A percentile compares a stretch with the other conserved stretches of the same genome.
phyloP scores from a whole-genome alignment of 2,797 vertebrate species.

The Taeniopygia guttata region DNA sequence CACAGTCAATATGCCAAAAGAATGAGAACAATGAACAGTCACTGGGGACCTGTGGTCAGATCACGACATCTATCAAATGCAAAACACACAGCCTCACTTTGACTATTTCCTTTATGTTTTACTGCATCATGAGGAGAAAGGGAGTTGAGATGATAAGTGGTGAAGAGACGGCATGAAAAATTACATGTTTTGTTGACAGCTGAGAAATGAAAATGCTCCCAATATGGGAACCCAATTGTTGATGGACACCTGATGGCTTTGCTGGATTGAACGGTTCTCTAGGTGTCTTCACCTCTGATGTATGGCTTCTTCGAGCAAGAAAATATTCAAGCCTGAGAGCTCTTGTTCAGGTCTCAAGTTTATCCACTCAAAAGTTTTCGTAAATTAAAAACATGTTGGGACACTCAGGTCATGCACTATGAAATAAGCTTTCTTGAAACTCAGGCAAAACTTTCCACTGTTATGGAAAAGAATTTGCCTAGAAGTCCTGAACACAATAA shows the following conservation, averaged over 20 bases:
- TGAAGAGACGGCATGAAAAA: neutral
- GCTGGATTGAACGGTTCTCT: neutral
- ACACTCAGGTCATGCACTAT: neutral
- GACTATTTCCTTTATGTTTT: neutral
- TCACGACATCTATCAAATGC: neutral
- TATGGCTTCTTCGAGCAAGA: neutral
- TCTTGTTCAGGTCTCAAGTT: neutral
- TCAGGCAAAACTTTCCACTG: neutral
- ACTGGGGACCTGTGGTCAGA: neutral
- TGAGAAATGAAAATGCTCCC: neutral
- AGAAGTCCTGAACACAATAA: neutral
- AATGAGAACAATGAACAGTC: neutral
- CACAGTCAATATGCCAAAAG: neutral
- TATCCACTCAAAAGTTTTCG: neutral
- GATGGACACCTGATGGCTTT: neutral
- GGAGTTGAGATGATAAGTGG: neutral
- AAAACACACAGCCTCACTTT: neutral
- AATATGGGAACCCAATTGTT: neutral
- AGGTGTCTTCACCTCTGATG: neutral
- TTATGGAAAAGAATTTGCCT: neutral
- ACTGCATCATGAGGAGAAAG: neutral
- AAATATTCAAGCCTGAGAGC: neutral
- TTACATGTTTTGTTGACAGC: neutral
- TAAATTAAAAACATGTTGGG: neutral
- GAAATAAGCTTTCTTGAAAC: neutral